phyloP scores from a whole-genome alignment of 2,113 vertebrate species.

The Hippoglossus stenolepis region DNA sequence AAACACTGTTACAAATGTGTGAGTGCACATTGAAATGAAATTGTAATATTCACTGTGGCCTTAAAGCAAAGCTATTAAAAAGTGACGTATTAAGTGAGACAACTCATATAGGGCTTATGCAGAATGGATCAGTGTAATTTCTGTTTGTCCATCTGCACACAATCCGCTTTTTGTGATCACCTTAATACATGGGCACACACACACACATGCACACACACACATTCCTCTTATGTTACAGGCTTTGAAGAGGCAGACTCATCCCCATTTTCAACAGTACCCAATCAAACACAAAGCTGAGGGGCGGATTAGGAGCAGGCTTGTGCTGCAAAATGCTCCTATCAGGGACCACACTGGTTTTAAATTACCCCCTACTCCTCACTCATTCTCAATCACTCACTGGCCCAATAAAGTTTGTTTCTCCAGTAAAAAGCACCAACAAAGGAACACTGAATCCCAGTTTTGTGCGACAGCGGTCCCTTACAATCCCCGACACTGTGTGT shows the following conservation, averaged over 20 bases:
- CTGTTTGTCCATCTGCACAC: slow-evolving; percentile 66
- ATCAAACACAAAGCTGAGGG: slow-evolving; percentile 77
- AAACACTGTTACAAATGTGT: slow-evolving; percentile 14
- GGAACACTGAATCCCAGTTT: slow-evolving; percentile 57
- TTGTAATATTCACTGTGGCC: slow-evolving; percentile 1
- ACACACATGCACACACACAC: slow-evolving; percentile 34
- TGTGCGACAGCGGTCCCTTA: slow-evolving; percentile 38
- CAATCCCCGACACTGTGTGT: slow-evolving; percentile 29
- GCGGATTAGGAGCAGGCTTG: slow-evolving; percentile 70
- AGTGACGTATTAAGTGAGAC: slow-evolving; percentile 21
- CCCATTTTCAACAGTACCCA: slow-evolving; percentile 82
- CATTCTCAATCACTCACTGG: slow-evolving; percentile 75
- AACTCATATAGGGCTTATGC: slow-evolving; percentile 23
- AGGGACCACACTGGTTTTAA: slow-evolving; percentile 78
- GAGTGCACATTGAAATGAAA: background rate
- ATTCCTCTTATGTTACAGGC: slow-evolving; percentile 75
- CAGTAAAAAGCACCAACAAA: slow-evolving; percentile 62
- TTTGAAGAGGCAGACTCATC: slow-evolving; percentile 79
- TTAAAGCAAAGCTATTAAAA: slow-evolving; percentile 26
- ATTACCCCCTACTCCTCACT: slow-evolving; percentile 70
- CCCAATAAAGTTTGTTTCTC: slow-evolving; percentile 72
- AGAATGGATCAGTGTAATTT: slow-evolving; percentile 59
- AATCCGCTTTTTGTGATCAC: slow-evolving; percentile 69
- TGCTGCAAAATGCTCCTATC: slow-evolving; percentile 75
- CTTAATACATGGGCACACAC: slow-evolving; percentile 43